Base-by-base conservation (phyloP, 2,888 invertebrate species). In the Callyntrura sp. region DNA sequence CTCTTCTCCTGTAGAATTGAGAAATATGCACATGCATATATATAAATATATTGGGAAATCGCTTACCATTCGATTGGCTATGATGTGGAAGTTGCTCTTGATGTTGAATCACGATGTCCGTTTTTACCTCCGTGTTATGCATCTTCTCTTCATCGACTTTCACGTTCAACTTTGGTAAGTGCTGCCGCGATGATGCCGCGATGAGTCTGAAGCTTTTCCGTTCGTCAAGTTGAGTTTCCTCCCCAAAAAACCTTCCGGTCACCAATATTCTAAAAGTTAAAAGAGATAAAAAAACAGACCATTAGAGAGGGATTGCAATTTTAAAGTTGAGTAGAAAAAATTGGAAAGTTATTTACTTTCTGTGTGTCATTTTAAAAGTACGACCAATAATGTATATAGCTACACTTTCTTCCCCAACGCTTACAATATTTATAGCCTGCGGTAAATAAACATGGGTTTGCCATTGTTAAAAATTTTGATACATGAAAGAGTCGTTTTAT, bases 91-190 rank as follows among this genome's bases (percentile, higher is more conserved):
- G 78, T 23, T 86, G 90, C 5, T 84, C 79, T 14, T 90, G 90
- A 55, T 87, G 84, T 28, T 90, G 90, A 35, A 81, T 73, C 60
- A 87, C 91, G 85, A 89, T 91, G 81, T 92, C 91, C 57, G 92
- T 65, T 90, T 92, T 92, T 68, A 91, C 88, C 90, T 92, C 93
- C 14, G 91, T 92, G 60, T 89, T 92, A 90, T 92, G 92, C 93
- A 92, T 82, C 70, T 86, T 55, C 2, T 25, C 12, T 23, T 62
- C 85, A 78, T 85, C 12, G 62, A 62, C 11, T 78, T 85, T 20
- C 14, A n/a, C 14, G n/a, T 43, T 55, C 12, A 25, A 48, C 3
- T 43, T 20, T 81, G 12, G 35, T 35, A 35, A 35, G 2, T 2
- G 35, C 6, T 35, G 35, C 3, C 2, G 35, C 35, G 35, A 35